phyloP scores from a whole-genome alignment of 2,113 vertebrate species.

The Lagopus muta region DNA sequence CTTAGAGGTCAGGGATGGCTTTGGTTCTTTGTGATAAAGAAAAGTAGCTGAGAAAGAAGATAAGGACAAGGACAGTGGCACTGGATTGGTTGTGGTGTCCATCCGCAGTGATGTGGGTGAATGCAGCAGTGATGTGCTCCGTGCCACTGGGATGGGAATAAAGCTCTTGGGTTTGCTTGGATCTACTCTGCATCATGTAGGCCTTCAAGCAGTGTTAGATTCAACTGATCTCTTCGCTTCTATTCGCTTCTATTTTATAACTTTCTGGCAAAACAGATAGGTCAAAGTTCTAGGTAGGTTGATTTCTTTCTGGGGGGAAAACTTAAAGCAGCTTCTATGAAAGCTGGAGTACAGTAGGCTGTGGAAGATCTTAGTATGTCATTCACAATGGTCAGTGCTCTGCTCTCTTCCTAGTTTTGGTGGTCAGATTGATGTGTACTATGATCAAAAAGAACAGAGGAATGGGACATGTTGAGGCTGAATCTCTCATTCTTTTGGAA shows the following conservation, averaged over 20 bases:
- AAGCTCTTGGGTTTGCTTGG: rapidly evolving
- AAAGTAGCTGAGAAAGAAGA: neutral
- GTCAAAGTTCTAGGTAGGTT: neutral
- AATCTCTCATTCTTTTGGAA: neutral
- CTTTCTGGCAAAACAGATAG: neutral
- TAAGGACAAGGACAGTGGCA: rapidly evolving
- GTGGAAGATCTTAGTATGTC: neutral
- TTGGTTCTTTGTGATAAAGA: neutral
- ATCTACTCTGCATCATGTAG: neutral
- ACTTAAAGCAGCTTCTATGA: neutral
- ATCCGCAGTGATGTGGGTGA: rapidly evolving
- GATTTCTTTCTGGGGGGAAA: neutral
- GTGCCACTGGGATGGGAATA: neutral
- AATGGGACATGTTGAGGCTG: neutral
- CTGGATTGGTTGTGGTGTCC: rapidly evolving
- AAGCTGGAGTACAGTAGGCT: neutral
- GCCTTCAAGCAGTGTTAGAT: rapidly evolving
- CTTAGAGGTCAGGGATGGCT: neutral
- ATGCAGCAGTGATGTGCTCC: rapidly evolving
- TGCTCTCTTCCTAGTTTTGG: neutral
- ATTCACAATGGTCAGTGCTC: neutral
- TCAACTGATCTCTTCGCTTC: neutral
- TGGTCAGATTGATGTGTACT: neutral
- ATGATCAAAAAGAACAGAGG: neutral
- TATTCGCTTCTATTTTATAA: neutral